These are phyloP conservation scores for Squalus acanthias DNA, from an alignment of 2,797 vertebrate genomes.

Conservation along the genomic window DNA sequence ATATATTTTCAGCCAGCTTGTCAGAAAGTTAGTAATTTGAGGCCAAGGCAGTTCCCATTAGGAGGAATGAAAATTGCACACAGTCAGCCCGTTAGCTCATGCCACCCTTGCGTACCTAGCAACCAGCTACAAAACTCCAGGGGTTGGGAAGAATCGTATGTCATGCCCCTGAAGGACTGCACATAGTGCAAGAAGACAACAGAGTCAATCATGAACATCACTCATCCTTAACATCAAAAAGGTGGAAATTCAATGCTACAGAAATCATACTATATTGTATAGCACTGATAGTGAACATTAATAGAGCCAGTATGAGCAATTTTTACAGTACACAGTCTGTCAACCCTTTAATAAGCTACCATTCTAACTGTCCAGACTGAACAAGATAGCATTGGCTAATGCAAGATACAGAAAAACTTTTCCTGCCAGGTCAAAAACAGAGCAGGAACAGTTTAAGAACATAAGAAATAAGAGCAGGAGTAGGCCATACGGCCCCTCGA, in stretches of 20 bases:
- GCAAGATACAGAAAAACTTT: background rate
- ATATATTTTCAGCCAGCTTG: background rate
- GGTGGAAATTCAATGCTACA: background rate
- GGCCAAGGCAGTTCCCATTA: background rate
- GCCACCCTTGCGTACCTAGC: background rate
- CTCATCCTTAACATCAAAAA: background rate
- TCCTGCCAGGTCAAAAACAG: background rate
- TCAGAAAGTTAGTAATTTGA: background rate
- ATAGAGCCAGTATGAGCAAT: background rate
- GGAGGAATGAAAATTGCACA: background rate
- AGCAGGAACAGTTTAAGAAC: background rate
- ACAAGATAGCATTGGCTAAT: background rate
- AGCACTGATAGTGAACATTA: background rate
- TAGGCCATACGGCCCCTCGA: too few species aligned
- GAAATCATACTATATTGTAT: background rate
- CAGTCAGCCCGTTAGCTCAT: background rate
- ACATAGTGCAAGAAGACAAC: background rate
- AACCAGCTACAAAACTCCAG: background rate
- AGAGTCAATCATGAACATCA: background rate
- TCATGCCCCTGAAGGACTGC: background rate
- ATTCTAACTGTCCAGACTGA: background rate
- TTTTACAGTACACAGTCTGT: background rate
- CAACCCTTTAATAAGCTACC: background rate
- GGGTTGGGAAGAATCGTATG: background rate
- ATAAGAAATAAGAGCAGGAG: too few species aligned